Percentiles rank a stretch among this genome's conserved stretches.
Evolutionary conservation across 2,797 vertebrate genomes (phyloP).

Genomic region (Erpetoichthys calabaricus): DNA sequence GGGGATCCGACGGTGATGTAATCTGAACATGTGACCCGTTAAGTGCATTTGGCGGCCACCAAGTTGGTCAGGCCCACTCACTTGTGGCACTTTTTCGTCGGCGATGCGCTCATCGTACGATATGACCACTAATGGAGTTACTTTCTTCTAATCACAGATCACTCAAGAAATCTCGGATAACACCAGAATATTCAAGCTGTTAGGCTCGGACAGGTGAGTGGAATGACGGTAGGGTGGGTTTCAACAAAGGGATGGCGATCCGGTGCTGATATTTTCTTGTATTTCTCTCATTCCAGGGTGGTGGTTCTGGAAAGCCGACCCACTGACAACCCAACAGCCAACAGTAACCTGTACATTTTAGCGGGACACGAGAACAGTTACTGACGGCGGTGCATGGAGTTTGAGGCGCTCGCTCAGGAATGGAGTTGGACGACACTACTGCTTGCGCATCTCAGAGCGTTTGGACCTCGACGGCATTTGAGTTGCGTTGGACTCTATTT

Average conservation of each 20-base stretch:
- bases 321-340: slow-evolving; percentile 89
- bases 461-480: slow-evolving; percentile 28
- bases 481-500: slow-evolving; percentile 50
- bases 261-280: slow-evolving; percentile 10
- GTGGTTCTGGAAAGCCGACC: slow-evolving; percentile 93
- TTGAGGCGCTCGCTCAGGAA: slow-evolving; percentile 1
- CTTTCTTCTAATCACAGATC: slow-evolving; percentile 48
- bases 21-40: too few species aligned
- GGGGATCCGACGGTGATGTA: too few species aligned
- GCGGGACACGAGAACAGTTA: slow-evolving; percentile 97
- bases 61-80: too few species aligned
- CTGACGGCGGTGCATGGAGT: slow-evolving; percentile 43
- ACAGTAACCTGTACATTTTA: slow-evolving; percentile 95
- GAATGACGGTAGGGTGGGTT: background rate
- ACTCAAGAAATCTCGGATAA: slow-evolving; percentile 97
- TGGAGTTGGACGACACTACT: slow-evolving; percentile 26
- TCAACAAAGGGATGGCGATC: background rate
- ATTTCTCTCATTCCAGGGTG: slow-evolving; percentile 51
- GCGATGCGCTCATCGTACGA: too few species aligned
- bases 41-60: too few species aligned
- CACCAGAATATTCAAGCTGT: slow-evolving; percentile 91
- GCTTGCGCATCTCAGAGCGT: slow-evolving; percentile 35
- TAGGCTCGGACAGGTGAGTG: slow-evolving; percentile 92
- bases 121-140: too few species aligned
- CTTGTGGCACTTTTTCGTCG: too few species aligned